phyloP scores from a whole-genome alignment of 2,888 invertebrate species.

The Axea sp. region DNA sequence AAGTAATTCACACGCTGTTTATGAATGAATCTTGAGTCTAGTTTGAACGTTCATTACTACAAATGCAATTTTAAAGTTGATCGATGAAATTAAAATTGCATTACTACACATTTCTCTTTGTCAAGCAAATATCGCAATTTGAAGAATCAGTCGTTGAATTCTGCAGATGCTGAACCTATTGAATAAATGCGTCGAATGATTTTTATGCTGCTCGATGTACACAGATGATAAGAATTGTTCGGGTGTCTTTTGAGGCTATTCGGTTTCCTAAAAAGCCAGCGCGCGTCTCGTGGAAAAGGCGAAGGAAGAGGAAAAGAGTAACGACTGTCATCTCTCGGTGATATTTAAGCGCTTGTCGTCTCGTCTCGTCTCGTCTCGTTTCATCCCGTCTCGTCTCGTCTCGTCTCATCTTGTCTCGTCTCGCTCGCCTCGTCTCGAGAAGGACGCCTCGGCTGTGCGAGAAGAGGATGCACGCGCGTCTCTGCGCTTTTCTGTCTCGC shows the following conservation, averaged over 20 bases:
- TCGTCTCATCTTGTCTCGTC: no score
- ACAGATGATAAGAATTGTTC: conserved; percentile 32
- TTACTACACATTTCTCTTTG: conserved; percentile 25
- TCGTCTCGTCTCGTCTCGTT: no score
- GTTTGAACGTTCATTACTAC: no score
- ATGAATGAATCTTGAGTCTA: no score
- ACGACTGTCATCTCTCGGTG: conserved; percentile 57
- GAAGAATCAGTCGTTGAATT: conserved; percentile 14
- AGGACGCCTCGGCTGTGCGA: conserved; percentile 36
- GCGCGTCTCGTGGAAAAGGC: conserved; percentile 38
- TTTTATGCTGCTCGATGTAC: conserved; percentile 20
- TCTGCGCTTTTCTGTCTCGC: conserved; percentile 28
- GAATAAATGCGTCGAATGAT: conserved; percentile 40
- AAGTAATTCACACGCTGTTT: no score
- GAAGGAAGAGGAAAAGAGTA: conserved; percentile 59
- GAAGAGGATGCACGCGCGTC: conserved; percentile 39
- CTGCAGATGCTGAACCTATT: conserved; percentile 14
- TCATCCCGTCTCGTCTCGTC: no score
- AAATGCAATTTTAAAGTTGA: not conserved
- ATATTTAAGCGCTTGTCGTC: conserved; percentile 49
- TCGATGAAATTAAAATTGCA: conserved; percentile 12
- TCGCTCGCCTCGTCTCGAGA: conserved; percentile 35
- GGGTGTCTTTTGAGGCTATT: conserved; percentile 37
- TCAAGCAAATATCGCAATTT: conserved; percentile 1
- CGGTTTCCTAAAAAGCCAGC: conserved; percentile 38